Conservation (phyloP, 2,113 vertebrate genomes). For the Hylia prasina region DNA sequence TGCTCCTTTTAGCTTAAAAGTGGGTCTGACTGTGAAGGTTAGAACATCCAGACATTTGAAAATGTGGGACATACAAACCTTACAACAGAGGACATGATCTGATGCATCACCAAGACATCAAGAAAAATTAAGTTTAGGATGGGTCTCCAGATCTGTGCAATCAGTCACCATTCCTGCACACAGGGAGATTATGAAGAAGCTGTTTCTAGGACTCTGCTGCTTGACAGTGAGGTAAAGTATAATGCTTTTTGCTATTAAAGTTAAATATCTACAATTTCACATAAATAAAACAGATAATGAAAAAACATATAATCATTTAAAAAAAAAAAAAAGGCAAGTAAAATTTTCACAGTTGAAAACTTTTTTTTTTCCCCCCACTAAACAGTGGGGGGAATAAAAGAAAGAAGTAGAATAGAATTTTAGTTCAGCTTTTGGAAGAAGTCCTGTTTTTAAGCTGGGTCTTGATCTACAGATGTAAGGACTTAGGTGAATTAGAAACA, state of each 20-base stretch:
- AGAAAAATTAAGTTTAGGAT: neutral
- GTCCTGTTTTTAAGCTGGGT: neutral
- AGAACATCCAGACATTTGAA: neutral
- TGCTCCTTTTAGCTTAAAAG: neutral
- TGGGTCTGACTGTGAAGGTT: neutral
- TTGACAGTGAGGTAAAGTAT: neutral
- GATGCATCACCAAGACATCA: neutral
- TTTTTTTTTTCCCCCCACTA: neutral
- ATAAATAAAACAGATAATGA: neutral
- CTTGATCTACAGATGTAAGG: neutral
- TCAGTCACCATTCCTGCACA: neutral
- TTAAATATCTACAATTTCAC: neutral
- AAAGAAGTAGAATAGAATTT: neutral
- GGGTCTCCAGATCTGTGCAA: neutral
- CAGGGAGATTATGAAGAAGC: neutral
- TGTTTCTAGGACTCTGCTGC: neutral
- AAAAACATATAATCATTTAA: neutral
- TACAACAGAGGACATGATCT: neutral
- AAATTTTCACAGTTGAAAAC: neutral
- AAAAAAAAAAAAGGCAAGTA: neutral
- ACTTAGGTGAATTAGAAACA: neutral
- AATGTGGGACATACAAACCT: neutral
- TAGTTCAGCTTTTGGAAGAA: neutral
- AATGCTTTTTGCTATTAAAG: neutral
- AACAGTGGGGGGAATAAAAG: rapidly evolving